Evolutionary conservation across 2,888 invertebrate species (phyloP).

Genomic region (Meteorus colon): DNA sequence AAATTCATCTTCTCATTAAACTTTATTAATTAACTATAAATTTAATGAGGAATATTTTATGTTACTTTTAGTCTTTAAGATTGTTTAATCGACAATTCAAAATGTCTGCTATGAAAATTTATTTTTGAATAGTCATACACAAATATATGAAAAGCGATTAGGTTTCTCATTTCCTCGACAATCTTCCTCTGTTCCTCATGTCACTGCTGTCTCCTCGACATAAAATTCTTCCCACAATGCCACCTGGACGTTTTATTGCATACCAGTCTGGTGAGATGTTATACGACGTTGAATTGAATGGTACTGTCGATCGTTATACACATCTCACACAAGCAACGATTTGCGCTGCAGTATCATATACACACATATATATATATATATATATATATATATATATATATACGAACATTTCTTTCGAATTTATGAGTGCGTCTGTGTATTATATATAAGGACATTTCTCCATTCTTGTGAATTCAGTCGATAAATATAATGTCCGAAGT

Average conservation of each 20-base stretch:
- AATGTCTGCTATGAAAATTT: not conserved
- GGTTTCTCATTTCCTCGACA: not conserved
- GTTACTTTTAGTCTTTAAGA: not conserved
- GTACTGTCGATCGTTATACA: conserved; percentile 17
- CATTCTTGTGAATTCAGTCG: conserved; percentile 1
- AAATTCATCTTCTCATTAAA: no score
- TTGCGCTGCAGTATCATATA: not conserved
- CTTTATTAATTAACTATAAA: not conserved
- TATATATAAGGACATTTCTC: not conserved
- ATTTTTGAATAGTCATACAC: not conserved
- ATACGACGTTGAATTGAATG: conserved; percentile 19
- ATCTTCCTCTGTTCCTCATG: not conserved
- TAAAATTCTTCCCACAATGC: conserved; percentile 28
- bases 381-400: no score
- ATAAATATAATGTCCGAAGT: not conserved
- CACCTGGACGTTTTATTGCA: conserved; percentile 27
- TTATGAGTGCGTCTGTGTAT: not conserved
- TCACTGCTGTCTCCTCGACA: not conserved
- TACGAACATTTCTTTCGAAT: not conserved
- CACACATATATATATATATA: no score
- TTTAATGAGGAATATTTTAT: not conserved
- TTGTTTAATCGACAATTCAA: not conserved
- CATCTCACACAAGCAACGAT: not conserved
- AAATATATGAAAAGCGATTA: not conserved
- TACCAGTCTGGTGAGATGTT: conserved; percentile 28